Evolutionary conservation across 2,797 vertebrate genomes (phyloP), one percentile per base, ranked within the genome.

Genomic region (Myotis planiceps): DNA sequence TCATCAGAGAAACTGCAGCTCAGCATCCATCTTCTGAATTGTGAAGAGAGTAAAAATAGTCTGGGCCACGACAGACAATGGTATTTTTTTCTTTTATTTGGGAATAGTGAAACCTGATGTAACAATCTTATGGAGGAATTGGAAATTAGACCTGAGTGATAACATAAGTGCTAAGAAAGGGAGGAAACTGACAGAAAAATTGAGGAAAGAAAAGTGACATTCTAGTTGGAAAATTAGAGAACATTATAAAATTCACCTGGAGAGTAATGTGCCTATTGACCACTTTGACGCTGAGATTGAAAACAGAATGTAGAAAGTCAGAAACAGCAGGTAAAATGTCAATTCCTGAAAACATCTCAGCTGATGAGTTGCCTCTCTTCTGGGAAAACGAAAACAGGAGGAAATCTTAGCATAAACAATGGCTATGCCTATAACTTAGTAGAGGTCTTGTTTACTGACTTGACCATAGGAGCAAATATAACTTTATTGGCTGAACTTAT

Each of bases 11-110:
- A 95, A 89, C 83, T 29, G 39, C 2, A 63, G n/a, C 29, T 80
- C 16, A 42, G 65, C 53, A 89, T 32, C 45, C 37, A 32, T 86
- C 23, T 80, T 95, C 68, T 76, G 65, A 94, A 88, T 76, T 88
- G 63, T 72, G 32, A 63, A 63, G 27, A 74, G 51, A 78, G 32
- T 37, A 78, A 85, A 96, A 95, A 79, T 71, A 89, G 2, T 60
- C 69, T 68, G 39, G 39, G 21, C 51, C 55, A 76, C 88, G 12
- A 95, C 16, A 55, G 65, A 66, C n/a, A 88, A 37, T 23, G 37
- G 14, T 3, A 29, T 96, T 93, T 66, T 49, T 80, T 94, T 86
- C 69, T 89, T 79, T 94, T 88, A 13, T 90, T 95, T 86, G 82
- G 27, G 58, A 78, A 80, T 65, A 90, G 60, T n/a, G 27, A 15